Percentiles rank a stretch among this genome's conserved stretches.
Conservation (phyloP, 2,113 vertebrate genomes). For the Hirundichthys speculiger region DNA sequence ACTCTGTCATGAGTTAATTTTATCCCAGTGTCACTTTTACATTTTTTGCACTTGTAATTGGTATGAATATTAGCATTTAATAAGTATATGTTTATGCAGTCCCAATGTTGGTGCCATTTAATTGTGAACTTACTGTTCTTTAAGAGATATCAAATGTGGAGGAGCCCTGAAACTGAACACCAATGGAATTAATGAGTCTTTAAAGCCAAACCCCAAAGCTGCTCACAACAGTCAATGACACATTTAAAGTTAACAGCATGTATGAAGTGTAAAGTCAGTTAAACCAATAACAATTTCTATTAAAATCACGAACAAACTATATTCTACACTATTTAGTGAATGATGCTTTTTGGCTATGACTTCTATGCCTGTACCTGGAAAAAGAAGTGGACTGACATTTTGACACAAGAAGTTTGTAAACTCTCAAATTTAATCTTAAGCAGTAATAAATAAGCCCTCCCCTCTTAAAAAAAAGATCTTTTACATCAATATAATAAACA, state of each 20-base stretch:
- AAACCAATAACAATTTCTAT: background rate
- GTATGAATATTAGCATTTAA: background rate
- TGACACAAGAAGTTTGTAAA: background rate
- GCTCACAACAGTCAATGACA: background rate
- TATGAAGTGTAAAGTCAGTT: background rate
- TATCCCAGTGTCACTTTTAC: background rate
- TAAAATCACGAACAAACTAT: background rate
- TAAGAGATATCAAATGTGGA: conserved; percentile 15
- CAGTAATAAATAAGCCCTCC: too few species aligned
- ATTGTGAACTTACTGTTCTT: background rate
- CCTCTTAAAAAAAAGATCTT: too few species aligned
- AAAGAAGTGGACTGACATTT: background rate
- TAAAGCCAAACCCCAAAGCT: background rate
- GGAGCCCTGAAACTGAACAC: conserved; percentile 30
- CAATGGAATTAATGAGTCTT: conserved; percentile 5
- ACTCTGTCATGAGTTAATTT: background rate
- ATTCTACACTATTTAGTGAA: background rate
- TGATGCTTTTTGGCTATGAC: background rate
- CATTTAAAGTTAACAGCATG: background rate
- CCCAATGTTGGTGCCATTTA: background rate
- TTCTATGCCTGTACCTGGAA: background rate
- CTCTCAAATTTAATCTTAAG: too few species aligned
- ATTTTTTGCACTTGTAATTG: background rate
- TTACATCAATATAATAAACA: background rate
- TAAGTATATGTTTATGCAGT: background rate